Base-by-base conservation (phyloP, 2,113 vertebrate species). In the Elaphurus davidianus region DNA sequence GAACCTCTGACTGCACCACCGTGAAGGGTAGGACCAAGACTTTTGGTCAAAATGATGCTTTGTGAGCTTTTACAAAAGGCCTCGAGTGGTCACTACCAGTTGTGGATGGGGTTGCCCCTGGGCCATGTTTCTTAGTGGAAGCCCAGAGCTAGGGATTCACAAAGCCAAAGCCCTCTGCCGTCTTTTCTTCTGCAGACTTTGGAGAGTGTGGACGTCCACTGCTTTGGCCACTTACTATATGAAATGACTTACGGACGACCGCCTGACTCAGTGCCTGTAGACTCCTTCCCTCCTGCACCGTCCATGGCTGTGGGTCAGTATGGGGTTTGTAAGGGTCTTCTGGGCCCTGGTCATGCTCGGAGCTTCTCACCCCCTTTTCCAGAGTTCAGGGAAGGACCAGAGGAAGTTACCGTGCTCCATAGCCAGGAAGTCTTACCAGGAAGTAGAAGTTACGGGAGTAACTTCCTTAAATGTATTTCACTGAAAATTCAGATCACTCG, bases 201-300 rank as follows among this genome's bases (percentile, higher is more conserved):
- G 97, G 99, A 99, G 98, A 99, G 99, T 97, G 98, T 99, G 81
- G 99, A 99, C 7, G 99, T 99, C 57, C 99, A 99, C 97, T 99
- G 99, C 97, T 99, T 99, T 92, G 99, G 99, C 84, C 99, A 99
- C 97, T 99, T 99, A 98, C 98, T 99, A 6, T 99, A 99, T 94
- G 99, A 99, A 99, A 99, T 99, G 99, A 99, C 99, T 0, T 99
- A 99, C 0, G 99, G 99, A 45, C 99, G 99, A 59, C 99, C 99
- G 0, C 99, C 99, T 1, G 99, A 99, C 97, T 97, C 97, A 0
- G 98, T 99, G 79, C 99, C 99, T 12, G 98, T 99, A 3, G 99
- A 99, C 90, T 99, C 98, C 83, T 99, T 99, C 95, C 99, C 99
- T 30, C 98, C 99, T 47, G 99, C 99, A 27, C 99, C 99, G 0